Percentiles rank a stretch among this genome's conserved stretches.
These are phyloP conservation scores for Heterotis niloticus DNA, from an alignment of 2,113 vertebrate species.

Conservation along the genomic window DNA sequence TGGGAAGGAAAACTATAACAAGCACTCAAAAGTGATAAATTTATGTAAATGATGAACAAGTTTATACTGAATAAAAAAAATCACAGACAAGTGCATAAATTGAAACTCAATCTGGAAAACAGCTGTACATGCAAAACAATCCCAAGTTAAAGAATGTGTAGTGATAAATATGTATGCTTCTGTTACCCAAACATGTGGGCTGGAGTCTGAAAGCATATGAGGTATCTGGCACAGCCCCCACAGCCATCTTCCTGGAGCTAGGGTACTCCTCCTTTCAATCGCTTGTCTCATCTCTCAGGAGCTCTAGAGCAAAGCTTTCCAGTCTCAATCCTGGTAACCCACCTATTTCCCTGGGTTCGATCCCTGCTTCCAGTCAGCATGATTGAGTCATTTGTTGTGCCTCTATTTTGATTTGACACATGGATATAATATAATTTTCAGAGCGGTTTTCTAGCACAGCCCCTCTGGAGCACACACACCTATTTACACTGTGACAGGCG, in stretches of 20 bases:
- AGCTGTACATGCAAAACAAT: neutral
- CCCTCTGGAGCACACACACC: too few relatives aligned
- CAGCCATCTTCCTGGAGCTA: neutral
- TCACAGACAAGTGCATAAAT: too few relatives aligned
- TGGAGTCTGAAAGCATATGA: constrained; percentile 40
- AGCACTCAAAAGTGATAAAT: neutral
- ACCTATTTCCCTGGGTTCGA: neutral
- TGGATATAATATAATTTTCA: too few relatives aligned
- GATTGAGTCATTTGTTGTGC: too few relatives aligned
- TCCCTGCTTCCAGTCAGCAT: too few relatives aligned
- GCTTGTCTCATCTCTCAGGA: neutral
- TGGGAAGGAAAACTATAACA: neutral
- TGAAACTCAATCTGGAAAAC: too few relatives aligned
- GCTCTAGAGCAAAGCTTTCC: neutral
- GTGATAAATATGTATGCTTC: constrained; percentile 34
- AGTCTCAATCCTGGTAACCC: neutral
- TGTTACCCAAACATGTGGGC: constrained; percentile 32
- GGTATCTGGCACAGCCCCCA: constrained; percentile 29
- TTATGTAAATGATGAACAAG: neutral
- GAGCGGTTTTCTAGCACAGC: too few relatives aligned
- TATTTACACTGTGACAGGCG: too few relatives aligned
- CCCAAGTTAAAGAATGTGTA: constrained; percentile 27
- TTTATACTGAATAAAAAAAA: neutral
- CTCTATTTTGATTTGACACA: too few relatives aligned
- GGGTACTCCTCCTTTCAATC: neutral